Base-by-base conservation (phyloP, 2,113 vertebrate species). In the Clupea harengus region DNA sequence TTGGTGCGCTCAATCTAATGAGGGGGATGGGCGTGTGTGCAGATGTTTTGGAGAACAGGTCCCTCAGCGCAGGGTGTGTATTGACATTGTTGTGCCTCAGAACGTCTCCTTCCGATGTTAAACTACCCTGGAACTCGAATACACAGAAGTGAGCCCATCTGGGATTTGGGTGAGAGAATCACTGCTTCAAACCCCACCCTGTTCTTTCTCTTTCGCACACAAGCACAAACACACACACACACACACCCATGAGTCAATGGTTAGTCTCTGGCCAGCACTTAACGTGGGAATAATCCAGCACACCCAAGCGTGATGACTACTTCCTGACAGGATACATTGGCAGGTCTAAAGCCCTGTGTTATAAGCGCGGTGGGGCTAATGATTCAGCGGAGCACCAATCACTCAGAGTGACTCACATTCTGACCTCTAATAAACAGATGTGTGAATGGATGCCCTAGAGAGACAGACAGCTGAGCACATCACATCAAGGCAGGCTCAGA, bases 61-160 rank as follows among this genome's bases (percentile, higher is more conserved):
- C 82, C 60, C 86, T 6, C 45, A 84, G 46, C 20, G 28, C 13
- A 78, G 89, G 87, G 87, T n/a, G 87, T 86, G 86, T 60, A 50
- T 11, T 39, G 67, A 47, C 82, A 81, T 47, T 50, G 85, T 84
- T 47, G 11, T 78, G 20, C 82, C 9, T 45, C 82, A 52, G 85
- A 78, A 78, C 72, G 32, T 39, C 81, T 82, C 57, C 81, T 84
- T 82, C n/a, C 80, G 13, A 78, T 17, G 32, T 78, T 39, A 44
- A 32, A 78, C 13, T 78, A 78, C 28, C 72, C 72, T 10, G 28
- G 72, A 78, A 78, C 72, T 44, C 72, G 39, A 28, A 78, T 15
- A 3, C 85, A 83, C 78, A 84, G 80, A 80, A 89, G 82, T 72
- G 54, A 44, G 44, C 83, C 54, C 86, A 85, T 87, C 81, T 83